Evolutionary conservation across 2,113 vertebrate species (phyloP).

Genomic region (Leptocoma aspasia): DNA sequence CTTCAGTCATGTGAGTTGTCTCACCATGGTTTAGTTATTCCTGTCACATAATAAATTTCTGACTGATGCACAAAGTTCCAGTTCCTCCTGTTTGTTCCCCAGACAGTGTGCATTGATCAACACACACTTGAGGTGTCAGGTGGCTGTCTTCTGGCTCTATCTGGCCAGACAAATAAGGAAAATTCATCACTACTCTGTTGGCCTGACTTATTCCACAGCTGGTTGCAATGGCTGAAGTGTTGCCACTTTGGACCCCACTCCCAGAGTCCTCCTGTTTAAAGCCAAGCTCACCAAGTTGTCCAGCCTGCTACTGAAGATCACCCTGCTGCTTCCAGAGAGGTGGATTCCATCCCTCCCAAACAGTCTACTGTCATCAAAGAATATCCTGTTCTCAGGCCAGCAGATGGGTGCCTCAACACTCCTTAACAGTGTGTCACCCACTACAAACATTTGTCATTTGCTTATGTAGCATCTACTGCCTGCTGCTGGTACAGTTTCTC

Average conservation of each 20-base stretch:
- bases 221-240: not conserved
- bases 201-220: not conserved
- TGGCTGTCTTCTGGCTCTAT: not conserved
- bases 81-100: not conserved
- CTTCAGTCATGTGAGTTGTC: not conserved
- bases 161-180: not conserved
- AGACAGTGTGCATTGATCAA: not conserved
- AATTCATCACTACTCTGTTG: not conserved
- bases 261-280: not conserved
- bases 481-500: not conserved
- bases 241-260: not conserved
- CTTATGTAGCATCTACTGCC: not conserved
- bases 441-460: not conserved
- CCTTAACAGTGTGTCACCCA: fast-evolving
- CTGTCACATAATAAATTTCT: not conserved
- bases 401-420: not conserved
- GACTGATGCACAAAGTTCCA: not conserved
- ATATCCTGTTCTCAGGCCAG: not conserved
- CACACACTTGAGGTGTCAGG: not conserved
- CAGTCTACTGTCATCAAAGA: not conserved
- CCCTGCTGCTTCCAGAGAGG: not conserved
- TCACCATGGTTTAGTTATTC: not conserved
- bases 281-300: not conserved
- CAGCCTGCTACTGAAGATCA: not conserved
- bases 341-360: not conserved